Percentiles rank a stretch among this genome's conserved stretches.
Evolutionary conservation across 2,797 vertebrate genomes (phyloP).

Genomic region (Myotis findleyi): DNA sequence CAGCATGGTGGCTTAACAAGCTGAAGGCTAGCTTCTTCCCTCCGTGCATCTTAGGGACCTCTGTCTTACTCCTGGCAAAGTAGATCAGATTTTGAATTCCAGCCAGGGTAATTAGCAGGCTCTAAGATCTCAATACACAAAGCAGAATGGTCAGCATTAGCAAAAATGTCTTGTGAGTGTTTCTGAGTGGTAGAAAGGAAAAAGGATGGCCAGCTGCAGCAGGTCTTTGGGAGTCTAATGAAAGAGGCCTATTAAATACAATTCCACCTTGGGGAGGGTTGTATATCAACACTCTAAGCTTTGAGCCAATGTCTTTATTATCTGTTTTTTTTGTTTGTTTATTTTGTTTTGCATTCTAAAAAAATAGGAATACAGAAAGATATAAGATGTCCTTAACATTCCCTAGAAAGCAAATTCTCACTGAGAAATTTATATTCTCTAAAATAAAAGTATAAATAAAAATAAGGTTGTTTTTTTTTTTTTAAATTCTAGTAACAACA

Average conservation of each 20-base stretch:
- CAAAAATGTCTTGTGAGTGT: background rate
- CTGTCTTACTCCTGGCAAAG: slow-evolving; percentile 56
- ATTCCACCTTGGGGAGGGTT: background rate
- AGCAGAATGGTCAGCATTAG: background rate
- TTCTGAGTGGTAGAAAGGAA: background rate
- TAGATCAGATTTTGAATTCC: slow-evolving; percentile 33
- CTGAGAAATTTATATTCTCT: background rate
- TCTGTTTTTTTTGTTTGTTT: background rate
- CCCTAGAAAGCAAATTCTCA: slow-evolving; percentile 30
- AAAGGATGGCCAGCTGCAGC: background rate
- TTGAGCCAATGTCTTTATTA: background rate
- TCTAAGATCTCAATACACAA: slow-evolving; percentile 47
- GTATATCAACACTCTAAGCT: background rate
- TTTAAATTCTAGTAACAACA: background rate
- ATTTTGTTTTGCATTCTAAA: background rate
- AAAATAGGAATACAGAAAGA: background rate
- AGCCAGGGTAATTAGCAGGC: slow-evolving; percentile 65
- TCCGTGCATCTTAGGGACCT: background rate
- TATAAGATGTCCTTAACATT: background rate
- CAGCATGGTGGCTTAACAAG: slow-evolving; percentile 60
- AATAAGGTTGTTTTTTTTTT: background rate
- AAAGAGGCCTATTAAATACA: background rate
- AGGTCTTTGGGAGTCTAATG: slow-evolving; percentile 12
- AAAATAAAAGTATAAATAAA: slow-evolving; percentile 24
- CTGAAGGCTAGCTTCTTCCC: background rate